Conservation (phyloP, 2,888 invertebrate species). For the Dendrolimus houi region DNA sequence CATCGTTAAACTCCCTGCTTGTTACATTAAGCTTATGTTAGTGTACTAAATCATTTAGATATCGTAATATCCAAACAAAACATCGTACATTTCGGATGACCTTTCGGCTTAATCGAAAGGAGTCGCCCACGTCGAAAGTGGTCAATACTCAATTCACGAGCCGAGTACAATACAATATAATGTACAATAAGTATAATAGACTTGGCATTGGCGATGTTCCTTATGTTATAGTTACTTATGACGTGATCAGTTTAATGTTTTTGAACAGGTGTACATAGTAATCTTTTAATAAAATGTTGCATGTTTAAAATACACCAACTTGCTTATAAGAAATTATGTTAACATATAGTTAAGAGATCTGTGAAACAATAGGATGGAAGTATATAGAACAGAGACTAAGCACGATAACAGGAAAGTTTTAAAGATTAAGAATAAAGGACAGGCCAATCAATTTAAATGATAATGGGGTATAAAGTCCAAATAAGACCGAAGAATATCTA, state of each 20-base stretch:
- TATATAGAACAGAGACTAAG: no score
- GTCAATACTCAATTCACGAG: background rate
- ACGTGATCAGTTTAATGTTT: background rate
- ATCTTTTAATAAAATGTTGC: no score
- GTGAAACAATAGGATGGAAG: no score
- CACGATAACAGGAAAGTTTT: no score
- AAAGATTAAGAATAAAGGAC: no score
- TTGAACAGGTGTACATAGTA: no score
- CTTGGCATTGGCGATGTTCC: background rate
- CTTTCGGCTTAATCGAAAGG: background rate
- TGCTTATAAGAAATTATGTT: no score
- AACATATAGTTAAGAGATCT: no score
- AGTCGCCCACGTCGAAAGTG: background rate
- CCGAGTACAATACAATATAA: background rate
- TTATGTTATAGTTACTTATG: background rate
- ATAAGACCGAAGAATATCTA: no score
- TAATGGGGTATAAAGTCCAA: no score
- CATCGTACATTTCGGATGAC: background rate
- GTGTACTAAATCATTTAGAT: background rate
- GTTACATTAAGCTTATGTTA: background rate
- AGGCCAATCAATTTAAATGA: no score
- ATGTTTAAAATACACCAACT: no score
- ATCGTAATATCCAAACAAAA: background rate
- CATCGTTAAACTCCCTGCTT: background rate
- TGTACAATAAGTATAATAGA: background rate